Evolutionary conservation across 2,797 vertebrate species (phyloP).

Genomic region (Varecia variegata): DNA sequence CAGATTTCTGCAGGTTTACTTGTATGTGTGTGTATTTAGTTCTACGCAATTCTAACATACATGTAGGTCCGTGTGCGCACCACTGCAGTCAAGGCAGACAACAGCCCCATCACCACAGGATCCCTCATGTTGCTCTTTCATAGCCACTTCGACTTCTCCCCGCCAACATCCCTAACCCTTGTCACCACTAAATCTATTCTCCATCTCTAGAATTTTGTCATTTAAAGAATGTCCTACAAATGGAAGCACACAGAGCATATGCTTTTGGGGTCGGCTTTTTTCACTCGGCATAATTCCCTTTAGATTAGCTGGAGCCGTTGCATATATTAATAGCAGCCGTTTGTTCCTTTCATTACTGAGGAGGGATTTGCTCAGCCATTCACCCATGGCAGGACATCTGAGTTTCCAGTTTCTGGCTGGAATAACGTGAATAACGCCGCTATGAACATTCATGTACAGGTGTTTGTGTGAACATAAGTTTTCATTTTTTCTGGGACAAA

Average conservation of each 20-base stretch:
- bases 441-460: background rate
- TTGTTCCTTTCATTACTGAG: background rate
- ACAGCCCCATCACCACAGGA: background rate
- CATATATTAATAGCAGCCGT: fast-evolving
- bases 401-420: background rate
- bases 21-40: background rate
- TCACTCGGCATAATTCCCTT: background rate
- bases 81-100: background rate
- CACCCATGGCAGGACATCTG: background rate
- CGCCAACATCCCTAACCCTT: background rate
- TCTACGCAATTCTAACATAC: background rate
- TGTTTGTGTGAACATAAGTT: background rate
- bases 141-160: background rate
- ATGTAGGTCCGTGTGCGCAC: background rate
- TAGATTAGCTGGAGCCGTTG: background rate
- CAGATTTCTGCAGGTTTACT: background rate
- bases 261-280: background rate
- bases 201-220: background rate
- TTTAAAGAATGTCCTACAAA: background rate
- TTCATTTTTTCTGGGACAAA: constrained; percentile 21
- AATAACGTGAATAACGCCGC: background rate
- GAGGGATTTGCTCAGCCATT: no score
- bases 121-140: fast-evolving
- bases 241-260: background rate
- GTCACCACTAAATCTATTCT: background rate